A percentile compares a stretch with the other conserved stretches of the same genome.
phyloP scores from a whole-genome alignment of 2,888 invertebrate species.

The Cactoblastis cactorum region DNA sequence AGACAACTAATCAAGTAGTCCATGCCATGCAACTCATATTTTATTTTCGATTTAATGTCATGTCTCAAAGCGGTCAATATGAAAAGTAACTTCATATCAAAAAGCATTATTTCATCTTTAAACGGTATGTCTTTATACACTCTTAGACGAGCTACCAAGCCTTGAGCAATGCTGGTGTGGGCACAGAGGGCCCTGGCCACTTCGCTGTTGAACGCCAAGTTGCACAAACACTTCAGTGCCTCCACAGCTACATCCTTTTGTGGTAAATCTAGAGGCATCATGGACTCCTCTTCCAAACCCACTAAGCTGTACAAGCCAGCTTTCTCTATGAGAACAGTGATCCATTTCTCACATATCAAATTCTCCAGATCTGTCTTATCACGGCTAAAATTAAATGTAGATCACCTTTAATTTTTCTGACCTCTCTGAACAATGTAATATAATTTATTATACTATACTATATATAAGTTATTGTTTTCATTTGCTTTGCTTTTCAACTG shows the following conservation, averaged over 20 bases:
- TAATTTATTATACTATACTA: too few relatives aligned
- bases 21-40: constrained; percentile 84
- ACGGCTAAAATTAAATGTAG: constrained; percentile 86
- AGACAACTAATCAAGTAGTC: constrained; percentile 83
- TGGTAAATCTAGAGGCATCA: constrained; percentile 52
- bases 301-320: constrained; percentile 80
- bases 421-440: too few relatives aligned
- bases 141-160: constrained; percentile 85
- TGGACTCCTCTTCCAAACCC: constrained; percentile 48
- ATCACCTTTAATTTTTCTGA: too few relatives aligned
- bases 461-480: too few relatives aligned
- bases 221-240: constrained; percentile 93
- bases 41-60: constrained; percentile 82
- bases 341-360: constrained; percentile 83
- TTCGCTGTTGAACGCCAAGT: constrained; percentile 88
- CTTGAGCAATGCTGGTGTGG: constrained; percentile 82
- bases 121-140: constrained; percentile 82
- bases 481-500: too few relatives aligned
- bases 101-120: constrained; percentile 87
- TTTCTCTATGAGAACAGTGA: constrained; percentile 82
- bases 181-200: constrained; percentile 63
- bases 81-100: constrained; percentile 93
- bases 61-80: constrained; percentile 91
- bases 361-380: constrained; percentile 86
- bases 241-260: constrained; percentile 83